Percentiles rank a stretch among this genome's conserved stretches.
These are phyloP conservation scores for Mormyrus lacerda DNA, from an alignment of 2,113 vertebrate genomes.

Conservation along the genomic window DNA sequence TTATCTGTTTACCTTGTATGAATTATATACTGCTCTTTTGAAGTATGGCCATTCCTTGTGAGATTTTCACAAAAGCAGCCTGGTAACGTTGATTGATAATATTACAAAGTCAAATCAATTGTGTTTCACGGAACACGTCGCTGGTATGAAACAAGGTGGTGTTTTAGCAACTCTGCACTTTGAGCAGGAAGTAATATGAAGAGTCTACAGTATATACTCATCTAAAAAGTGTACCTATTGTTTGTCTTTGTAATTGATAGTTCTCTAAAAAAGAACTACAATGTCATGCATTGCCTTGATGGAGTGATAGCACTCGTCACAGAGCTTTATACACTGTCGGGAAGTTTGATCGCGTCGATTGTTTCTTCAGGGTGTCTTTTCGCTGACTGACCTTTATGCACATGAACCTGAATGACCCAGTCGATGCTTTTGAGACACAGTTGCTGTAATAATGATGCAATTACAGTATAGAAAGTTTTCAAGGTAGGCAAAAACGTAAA, in stretches of 20 bases:
- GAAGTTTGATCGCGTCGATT: not conserved
- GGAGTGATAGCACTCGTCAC: not conserved
- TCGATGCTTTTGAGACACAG: not conserved
- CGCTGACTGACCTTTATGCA: not conserved
- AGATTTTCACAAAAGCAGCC: not conserved
- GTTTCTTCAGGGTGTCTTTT: not conserved
- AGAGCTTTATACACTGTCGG: not conserved
- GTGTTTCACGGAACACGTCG: not conserved
- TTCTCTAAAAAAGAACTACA: not conserved
- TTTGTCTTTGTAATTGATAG: constrained; percentile 6
- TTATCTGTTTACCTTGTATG: not conserved
- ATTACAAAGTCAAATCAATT: not conserved
- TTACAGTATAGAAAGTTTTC: not conserved
- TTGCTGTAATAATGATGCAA: not conserved
- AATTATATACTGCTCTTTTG: not conserved
- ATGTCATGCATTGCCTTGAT: not conserved
- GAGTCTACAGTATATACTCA: not conserved
- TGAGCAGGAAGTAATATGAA: not conserved
- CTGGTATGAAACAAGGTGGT: not conserved
- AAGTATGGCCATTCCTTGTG: not conserved
- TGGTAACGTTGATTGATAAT: not conserved
- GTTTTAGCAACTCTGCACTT: constrained; percentile 2
- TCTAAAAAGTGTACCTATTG: not conserved
- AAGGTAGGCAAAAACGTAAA: not conserved
- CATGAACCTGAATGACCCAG: not conserved